Evolutionary conservation across 2,888 invertebrate species (phyloP), one percentile per base, ranked within the genome.

Genomic region (Lasioglossum calceatum): DNA sequence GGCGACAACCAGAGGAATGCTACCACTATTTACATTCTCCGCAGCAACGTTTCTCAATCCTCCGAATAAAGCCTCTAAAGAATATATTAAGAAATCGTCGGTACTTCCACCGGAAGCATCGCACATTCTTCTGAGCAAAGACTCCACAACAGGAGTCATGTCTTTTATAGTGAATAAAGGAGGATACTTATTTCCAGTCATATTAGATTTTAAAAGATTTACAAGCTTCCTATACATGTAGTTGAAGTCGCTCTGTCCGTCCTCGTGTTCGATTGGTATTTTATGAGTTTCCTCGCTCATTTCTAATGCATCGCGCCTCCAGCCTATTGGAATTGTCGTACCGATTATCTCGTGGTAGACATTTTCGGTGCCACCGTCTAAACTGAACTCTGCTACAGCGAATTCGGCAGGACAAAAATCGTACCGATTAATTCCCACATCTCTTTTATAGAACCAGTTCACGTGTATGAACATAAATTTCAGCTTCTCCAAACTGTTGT

Each of bases 341-440:
- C 95, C 95, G 0, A 96, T 92, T 12, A 96, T 94, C 1, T 95
- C 91, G 71, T 96, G 95, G 67, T 92, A 94, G 7, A 91, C 76
- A 7, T 92, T 87, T 10, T 86, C 91, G 0, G 96, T 91, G 0
- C 96, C 96, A 3, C 95, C 89, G 71, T 94, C 89, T 0, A 96
- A 86, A 0, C 95, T 95, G 89, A 95, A 96, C 87, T 95, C 94
- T 23, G 94, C 94, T 0, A 96, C 87, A 0, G 96, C 95, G 70
- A 96, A 94, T 92, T 96, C 96, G 0, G 96, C 96, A 0, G 96
- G 96, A 27, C 95, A 93, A 89, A 95, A 96, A 27, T 89, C 88
- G 12, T 77, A 61, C n/a, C 64, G 32, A 7, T 85, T 88, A 4
- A 92, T 81, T 10, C 79, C 87, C 19, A 78, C 27, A 75, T 84